phyloP scores from a whole-genome alignment of 2,888 invertebrate species.

The Choreutis nemorana region DNA sequence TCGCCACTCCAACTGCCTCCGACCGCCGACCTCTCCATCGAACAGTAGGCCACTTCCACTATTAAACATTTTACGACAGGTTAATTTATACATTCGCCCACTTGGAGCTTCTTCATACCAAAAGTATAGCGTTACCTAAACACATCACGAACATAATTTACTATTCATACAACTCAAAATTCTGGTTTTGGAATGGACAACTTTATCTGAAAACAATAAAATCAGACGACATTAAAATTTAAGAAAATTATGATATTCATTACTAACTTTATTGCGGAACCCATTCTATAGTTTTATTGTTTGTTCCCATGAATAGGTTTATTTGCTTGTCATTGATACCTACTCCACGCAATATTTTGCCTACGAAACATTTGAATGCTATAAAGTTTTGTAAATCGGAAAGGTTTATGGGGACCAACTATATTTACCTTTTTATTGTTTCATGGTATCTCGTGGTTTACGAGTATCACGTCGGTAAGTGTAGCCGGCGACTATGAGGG shows the following conservation, averaged over 20 bases:
- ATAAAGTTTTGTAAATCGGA: too few species aligned
- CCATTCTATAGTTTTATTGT: too few species aligned
- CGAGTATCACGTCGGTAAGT: slow-evolving; percentile 19
- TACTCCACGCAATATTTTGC: too few species aligned
- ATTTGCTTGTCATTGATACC: too few species aligned
- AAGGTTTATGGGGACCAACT: too few species aligned
- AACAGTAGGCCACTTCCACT: slow-evolving; percentile 31
- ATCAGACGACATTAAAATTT: not conserved
- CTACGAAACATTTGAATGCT: too few species aligned
- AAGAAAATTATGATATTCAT: not conserved
- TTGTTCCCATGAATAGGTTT: too few species aligned
- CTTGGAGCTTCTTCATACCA: slow-evolving; percentile 24
- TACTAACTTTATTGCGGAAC: too few species aligned
- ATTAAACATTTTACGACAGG: slow-evolving; percentile 43
- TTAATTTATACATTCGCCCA: slow-evolving; percentile 45
- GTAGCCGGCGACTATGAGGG: slow-evolving; percentile 16
- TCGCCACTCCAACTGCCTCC: slow-evolving; percentile 25
- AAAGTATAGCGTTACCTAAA: slow-evolving; percentile 33
- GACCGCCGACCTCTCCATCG: slow-evolving; percentile 21
- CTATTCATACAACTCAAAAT: slow-evolving; percentile 14
- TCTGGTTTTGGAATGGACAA: slow-evolving; percentile 11
- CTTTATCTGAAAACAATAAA: slow-evolving; percentile 24
- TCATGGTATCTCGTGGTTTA: slow-evolving; percentile 19
- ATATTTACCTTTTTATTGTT: slow-evolving; percentile 13
- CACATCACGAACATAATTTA: slow-evolving; percentile 22